Evolutionary conservation across 1,140 invertebrate species (phyloP).

Genomic region (Stenopsyche tienmushanensis): DNA sequence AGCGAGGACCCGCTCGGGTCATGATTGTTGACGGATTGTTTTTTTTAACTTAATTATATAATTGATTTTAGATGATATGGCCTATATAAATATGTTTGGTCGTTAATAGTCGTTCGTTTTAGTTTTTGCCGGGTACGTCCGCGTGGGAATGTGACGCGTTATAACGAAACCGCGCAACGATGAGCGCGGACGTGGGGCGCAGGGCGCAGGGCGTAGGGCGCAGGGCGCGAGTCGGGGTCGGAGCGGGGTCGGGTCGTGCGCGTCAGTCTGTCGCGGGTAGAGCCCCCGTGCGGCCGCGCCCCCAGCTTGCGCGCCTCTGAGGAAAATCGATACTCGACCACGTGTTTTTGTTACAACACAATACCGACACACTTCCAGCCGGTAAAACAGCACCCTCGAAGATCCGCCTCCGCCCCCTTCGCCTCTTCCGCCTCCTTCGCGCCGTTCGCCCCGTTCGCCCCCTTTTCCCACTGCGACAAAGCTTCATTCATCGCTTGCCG

Average conservation of each 20-base stretch:
- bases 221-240: background rate
- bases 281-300: conserved; percentile 4
- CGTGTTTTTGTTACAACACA: conserved; percentile 1
- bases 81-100: too few relatives aligned
- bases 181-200: background rate
- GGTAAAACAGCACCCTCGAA: background rate
- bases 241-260: background rate
- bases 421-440: too few relatives aligned
- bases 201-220: background rate
- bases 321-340: background rate
- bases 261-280: background rate
- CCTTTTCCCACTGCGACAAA: background rate
- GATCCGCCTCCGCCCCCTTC: background rate
- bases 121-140: too few relatives aligned
- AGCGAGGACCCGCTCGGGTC: too few relatives aligned
- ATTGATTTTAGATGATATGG: too few relatives aligned
- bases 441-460: too few relatives aligned
- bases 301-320: background rate
- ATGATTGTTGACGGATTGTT: too few relatives aligned
- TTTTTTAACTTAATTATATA: too few relatives aligned
- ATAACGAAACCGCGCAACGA: too few relatives aligned
- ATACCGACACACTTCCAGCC: background rate
- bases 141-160: too few relatives aligned
- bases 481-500: background rate
- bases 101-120: too few relatives aligned